Percentiles rank a stretch among this genome's conserved stretches.
These are phyloP conservation scores for Meghimatium bilineatum DNA, from an alignment of 2,888 invertebrate genomes.

Conservation along the genomic window DNA sequence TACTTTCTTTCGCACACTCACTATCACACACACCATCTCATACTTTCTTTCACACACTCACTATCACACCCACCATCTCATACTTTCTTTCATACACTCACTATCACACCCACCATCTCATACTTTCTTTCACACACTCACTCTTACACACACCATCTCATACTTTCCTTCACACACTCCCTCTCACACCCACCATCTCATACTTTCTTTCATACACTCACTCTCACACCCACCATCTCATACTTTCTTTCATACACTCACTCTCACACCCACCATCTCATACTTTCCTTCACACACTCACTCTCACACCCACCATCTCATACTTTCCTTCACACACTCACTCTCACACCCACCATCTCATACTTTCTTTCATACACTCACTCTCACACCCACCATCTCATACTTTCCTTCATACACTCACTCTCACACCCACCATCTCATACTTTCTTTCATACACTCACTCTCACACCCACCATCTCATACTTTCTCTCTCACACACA, in stretches of 20 bases:
- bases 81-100: background rate
- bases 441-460: background rate
- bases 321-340: no score
- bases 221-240: background rate
- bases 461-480: no score
- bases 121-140: background rate
- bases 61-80: no score
- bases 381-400: conserved; percentile 5
- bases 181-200: background rate
- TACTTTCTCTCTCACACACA: no score
- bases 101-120: background rate
- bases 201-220: background rate
- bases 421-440: conserved; percentile 10
- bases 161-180: no score
- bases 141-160: conserved; percentile 18
- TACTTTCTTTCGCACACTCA: background rate
- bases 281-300: background rate
- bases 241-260: conserved; percentile 24
- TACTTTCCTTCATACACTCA: background rate
- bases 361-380: background rate
- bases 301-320: background rate
- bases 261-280: background rate
- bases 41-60: no score
- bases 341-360: no score
- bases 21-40: conserved; percentile 19